Evolutionary conservation across 1,140 invertebrate genomes (phyloP).

Genomic region (Fopius arisanus): DNA sequence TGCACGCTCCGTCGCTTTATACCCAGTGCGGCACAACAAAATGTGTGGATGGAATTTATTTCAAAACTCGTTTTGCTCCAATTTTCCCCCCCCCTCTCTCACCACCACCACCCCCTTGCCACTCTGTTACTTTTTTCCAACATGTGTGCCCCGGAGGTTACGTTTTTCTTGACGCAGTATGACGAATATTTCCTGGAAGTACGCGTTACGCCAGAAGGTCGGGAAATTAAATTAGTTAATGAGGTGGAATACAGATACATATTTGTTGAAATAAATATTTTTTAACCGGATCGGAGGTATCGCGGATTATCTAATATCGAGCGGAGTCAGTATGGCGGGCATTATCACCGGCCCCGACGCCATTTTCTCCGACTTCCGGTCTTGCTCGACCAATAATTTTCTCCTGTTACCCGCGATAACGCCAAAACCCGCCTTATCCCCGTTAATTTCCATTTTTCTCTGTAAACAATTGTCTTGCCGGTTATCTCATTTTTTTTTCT

Average conservation of each 20-base stretch:
- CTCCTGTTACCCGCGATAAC: constrained; percentile 36
- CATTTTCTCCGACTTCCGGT: constrained; percentile 20
- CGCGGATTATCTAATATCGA: not conserved
- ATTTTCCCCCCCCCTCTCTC: not conserved
- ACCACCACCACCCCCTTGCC: too few relatives aligned
- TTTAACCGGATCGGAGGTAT: not conserved
- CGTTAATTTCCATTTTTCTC: not conserved
- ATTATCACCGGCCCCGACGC: not conserved
- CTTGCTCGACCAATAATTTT: constrained; percentile 17
- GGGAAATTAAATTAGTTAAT: not conserved
- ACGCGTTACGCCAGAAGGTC: not conserved
- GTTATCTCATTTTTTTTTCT: not conserved
- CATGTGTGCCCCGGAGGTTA: not conserved
- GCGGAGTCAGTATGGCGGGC: not conserved
- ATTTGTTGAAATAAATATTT: not conserved
- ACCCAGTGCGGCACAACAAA: constrained; percentile 53
- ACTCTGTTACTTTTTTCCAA: not conserved
- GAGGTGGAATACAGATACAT: not conserved
- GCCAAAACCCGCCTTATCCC: not conserved
- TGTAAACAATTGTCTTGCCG: not conserved
- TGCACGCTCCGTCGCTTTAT: constrained; percentile 54
- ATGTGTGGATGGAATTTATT: constrained; percentile 14
- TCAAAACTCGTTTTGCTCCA: constrained; percentile 1
- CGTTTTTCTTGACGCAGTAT: not conserved
- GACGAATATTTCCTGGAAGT: constrained; percentile 4